Percentiles rank a stretch among this genome's conserved stretches.
Conservation (phyloP, 2,113 vertebrate genomes). For the Psammodynastes pulverulentus region DNA sequence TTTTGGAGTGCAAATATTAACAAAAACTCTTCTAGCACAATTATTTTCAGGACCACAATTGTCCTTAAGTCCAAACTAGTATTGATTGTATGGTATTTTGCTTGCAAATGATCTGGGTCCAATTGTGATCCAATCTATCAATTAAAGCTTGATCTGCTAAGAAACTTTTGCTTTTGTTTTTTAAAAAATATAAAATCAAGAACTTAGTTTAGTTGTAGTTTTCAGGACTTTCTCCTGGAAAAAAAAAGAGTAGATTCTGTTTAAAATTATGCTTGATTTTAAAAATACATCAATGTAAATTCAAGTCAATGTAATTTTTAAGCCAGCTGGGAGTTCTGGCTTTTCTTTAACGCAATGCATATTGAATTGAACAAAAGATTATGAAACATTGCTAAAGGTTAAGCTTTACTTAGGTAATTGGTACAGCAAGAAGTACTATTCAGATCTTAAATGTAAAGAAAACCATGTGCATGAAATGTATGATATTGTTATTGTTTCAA, state of each 20-base stretch:
- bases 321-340: slow-evolving; percentile 50
- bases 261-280: not conserved
- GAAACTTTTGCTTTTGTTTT: not conserved
- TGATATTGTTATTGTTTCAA: slow-evolving; percentile 63
- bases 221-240: not conserved
- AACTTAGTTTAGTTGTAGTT: not conserved
- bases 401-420: slow-evolving; percentile 67
- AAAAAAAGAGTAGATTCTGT: not conserved
- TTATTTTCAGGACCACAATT: not conserved
- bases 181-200: not conserved
- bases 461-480: slow-evolving; percentile 69
- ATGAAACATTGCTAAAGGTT: slow-evolving; percentile 69
- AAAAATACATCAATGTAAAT: not conserved
- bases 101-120: not conserved
- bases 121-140: not conserved
- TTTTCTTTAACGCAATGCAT: slow-evolving; percentile 36
- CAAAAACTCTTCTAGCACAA: not conserved
- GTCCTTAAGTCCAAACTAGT: not conserved
- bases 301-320: slow-evolving; percentile 44
- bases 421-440: slow-evolving; percentile 70
- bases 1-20: not conserved
- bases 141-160: not conserved
- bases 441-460: slow-evolving; percentile 73
- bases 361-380: slow-evolving; percentile 44
- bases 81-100: not conserved